A percentile compares a stretch with the other conserved stretches of the same genome.
Conservation (phyloP, 2,113 vertebrate species). For the Dicentrarchus labrax region DNA sequence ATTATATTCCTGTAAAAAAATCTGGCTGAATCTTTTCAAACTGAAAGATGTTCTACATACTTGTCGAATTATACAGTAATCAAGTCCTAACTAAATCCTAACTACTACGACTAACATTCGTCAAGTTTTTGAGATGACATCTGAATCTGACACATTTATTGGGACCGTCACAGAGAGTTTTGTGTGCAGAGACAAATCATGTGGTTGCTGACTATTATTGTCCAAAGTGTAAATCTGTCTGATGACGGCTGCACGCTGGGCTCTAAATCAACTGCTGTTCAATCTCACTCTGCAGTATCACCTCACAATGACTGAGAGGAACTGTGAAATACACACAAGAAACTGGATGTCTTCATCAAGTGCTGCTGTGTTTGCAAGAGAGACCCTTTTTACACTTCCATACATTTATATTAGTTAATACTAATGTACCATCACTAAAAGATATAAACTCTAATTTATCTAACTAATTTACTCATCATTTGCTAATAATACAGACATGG, state of each 20-base stretch:
- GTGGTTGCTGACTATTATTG: slow-evolving; percentile 2
- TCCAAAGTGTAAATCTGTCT: slow-evolving; percentile 43
- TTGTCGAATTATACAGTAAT: not conserved
- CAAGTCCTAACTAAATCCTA: not conserved
- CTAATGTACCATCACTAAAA: not conserved
- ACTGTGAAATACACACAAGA: slow-evolving; percentile 17
- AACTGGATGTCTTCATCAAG: slow-evolving; percentile 30
- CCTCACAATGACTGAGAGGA: slow-evolving; percentile 33
- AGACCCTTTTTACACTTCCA: not conserved
- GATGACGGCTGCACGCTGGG: slow-evolving; percentile 19
- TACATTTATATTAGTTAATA: not conserved
- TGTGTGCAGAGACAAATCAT: not conserved
- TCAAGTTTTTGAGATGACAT: not conserved
- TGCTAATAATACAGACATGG: not conserved
- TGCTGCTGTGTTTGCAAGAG: no score
- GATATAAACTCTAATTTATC: not conserved
- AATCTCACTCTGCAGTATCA: slow-evolving; percentile 1
- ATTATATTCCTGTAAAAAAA: not conserved
- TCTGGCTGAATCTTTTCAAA: not conserved
- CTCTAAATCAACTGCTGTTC: slow-evolving; percentile 44
- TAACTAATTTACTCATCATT: not conserved
- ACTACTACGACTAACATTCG: no score
- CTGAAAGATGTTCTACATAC: not conserved
- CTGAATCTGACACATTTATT: slow-evolving; percentile 3
- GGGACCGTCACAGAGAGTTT: not conserved